Evolutionary conservation across 1,140 invertebrate species (phyloP), one percentile per base, ranked within the genome.

Genomic region (Harpegnathos saltator): DNA sequence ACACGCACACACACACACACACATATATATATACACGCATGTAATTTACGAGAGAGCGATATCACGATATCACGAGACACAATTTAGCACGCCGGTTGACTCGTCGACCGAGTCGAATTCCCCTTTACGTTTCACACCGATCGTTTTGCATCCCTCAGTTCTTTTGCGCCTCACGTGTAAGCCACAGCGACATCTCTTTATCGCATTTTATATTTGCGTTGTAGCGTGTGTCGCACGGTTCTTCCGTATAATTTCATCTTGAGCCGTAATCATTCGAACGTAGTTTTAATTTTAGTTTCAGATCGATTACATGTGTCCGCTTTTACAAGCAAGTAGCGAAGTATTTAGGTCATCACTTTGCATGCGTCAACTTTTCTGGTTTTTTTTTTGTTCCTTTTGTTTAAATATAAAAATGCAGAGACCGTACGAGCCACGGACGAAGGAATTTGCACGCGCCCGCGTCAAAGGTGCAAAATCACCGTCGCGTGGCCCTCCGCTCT

Each of bases 41-140:
- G 29, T 33, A 33, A 33, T 33, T 33, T 5, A 5, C 29, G 1
- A 33, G 29, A 33, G 29, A 33, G 29, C 29, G 5, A 33, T 5
- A 33, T 33, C 5, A 33, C 29, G 29, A 3, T 33, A 33, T 33
- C 29, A 5, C 5, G 29, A 85, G 61, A 83, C 86, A 91, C 85
- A 80, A 58, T 63, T 90, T 80, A 59, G 89, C 85, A 91, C 62
- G 59, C 87, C 38, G 71, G 82, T 91, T 87, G 62, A 38, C 83
- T 87, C 83, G 48, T 72, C 15, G 4, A 82, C 75, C 69, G 19
- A 54, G 17, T n/a, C 11, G 17, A 61, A 15, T 56, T 74, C 68
- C 38, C 65, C 78, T 75, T 72, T 78, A 5, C 15, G 48, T n/a
- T n/a, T n/a, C 15, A 61, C 15, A 24, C 5, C 4, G 12, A 29